Conservation (phyloP, 1,140 invertebrate genomes). For the Psilanteris sp. region DNA sequence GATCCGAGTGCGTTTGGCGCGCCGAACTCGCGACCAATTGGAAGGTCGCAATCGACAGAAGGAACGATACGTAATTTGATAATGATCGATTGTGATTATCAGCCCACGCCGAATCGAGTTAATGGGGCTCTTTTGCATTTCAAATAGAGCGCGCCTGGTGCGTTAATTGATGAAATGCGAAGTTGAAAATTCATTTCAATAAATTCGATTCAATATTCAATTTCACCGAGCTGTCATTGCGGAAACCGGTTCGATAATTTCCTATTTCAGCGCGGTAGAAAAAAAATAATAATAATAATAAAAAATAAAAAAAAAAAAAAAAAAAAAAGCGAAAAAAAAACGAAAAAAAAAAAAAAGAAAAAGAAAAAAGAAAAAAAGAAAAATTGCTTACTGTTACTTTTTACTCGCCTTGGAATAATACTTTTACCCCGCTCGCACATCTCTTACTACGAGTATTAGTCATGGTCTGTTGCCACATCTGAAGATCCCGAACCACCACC, state of each 20-base stretch:
- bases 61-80: slow-evolving; percentile 12
- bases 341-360: no score
- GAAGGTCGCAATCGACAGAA: not conserved
- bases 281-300: no score
- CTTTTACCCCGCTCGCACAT: no score
- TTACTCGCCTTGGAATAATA: no score
- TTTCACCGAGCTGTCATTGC: slow-evolving; percentile 44
- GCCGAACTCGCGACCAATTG: not conserved
- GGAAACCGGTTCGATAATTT: slow-evolving; percentile 53
- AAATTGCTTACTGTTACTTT: no score
- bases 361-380: no score
- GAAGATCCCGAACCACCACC: no score
- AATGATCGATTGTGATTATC: slow-evolving; percentile 33
- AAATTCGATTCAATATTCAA: slow-evolving; percentile 54
- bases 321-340: no score
- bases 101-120: slow-evolving; percentile 14
- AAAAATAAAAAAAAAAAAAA: no score
- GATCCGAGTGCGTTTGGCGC: slow-evolving; percentile 17
- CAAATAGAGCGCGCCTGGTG: slow-evolving; percentile 34
- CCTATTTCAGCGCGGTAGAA: slow-evolving; percentile 35
- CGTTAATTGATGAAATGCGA: slow-evolving; percentile 36
- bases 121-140: slow-evolving; percentile 39
- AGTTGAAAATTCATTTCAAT: slow-evolving; percentile 54
- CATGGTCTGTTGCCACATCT: no score
- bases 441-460: no score